phyloP scores from a whole-genome alignment of 2,888 invertebrate species.

The Koerneria pararmatus region DNA sequence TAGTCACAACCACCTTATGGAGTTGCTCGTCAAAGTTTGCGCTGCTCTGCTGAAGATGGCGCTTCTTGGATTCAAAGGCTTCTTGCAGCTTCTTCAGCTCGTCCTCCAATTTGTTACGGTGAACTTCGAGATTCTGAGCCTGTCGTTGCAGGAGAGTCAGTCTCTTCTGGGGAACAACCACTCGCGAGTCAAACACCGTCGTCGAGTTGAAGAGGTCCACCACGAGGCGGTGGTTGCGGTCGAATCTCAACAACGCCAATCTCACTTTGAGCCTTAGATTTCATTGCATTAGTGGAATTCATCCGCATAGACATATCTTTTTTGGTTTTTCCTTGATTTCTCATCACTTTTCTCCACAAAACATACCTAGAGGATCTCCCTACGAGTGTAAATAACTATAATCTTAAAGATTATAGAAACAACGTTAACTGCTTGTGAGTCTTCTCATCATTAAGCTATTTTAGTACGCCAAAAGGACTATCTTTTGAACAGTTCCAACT shows the following conservation, averaged over 20 bases:
- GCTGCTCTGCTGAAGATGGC: slow-evolving; percentile 3
- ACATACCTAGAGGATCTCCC: too few relatives aligned
- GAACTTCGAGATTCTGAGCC: slow-evolving; percentile 17
- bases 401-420: too few relatives aligned
- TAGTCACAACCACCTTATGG: slow-evolving; percentile 11
- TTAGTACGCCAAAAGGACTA: too few relatives aligned
- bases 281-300: too few relatives aligned
- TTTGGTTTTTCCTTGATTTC: too few relatives aligned
- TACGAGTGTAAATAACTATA: too few relatives aligned
- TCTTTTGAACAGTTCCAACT: too few relatives aligned
- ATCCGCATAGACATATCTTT: too few relatives aligned
- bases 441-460: too few relatives aligned
- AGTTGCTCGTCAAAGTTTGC: slow-evolving; percentile 22
- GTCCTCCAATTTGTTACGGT: slow-evolving; percentile 21
- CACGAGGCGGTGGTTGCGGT: slow-evolving; percentile 21
- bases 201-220: slow-evolving; percentile 21
- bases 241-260: slow-evolving; percentile 11
- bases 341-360: too few relatives aligned
- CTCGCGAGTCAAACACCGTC: slow-evolving; percentile 21
- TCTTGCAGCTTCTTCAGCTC: slow-evolving; percentile 8
- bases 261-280: too few relatives aligned
- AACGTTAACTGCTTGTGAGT: too few relatives aligned
- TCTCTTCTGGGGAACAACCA: slow-evolving; percentile 23
- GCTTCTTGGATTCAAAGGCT: slow-evolving; percentile 13
- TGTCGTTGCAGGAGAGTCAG: slow-evolving; percentile 21